Base-by-base conservation (phyloP, 2,888 invertebrate genomes). In the Eristalis tenax region DNA sequence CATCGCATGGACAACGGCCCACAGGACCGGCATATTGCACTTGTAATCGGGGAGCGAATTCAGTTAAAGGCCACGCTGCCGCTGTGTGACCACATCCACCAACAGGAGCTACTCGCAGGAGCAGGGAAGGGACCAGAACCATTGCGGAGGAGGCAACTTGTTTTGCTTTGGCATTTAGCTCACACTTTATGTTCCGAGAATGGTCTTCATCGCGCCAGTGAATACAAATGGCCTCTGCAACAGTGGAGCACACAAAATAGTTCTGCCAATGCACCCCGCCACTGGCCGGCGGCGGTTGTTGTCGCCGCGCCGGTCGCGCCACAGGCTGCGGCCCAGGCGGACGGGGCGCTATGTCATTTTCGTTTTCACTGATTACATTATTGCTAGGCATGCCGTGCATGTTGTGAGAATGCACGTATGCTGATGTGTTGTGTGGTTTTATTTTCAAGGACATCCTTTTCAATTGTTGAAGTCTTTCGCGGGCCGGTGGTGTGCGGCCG, bases 381-480 rank as follows among this genome's bases (percentile, higher is more conserved):
- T 87, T 87, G 76, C 83, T 18, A 50, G 50, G 50, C 78, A 79
- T 76, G 83, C 57, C 65, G 76, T 68, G 76, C 73, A 63, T 81
- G 77, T 73, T 71, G 65, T 50, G 66, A 35, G 71, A 79, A 79
- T 71, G 63, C 63, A 74, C 22, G 61, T 59, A 61, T 61, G 56
- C 15, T 32, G 64, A 26, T 56, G 32, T 32, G 32, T 32, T 32
- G 15, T 65, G 79, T 83, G 18, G 87, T 87, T 83, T 87, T 83
- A 83, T 87, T 87, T 87, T 87, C 87, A 87, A 87, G 87, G 87
- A 87, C 87, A 87, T 87, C 87, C 87, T 87, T 80, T 83, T 87
- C 87, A 87, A 87, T 79, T 87, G 74, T 50, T 76, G 79, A 87
- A 83, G 76, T 73, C 83, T 87, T 65, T 64, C 65, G 64, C 26